Evolutionary conservation across 2,797 vertebrate species (phyloP).

Genomic region (Poeciliopsis presidionis): DNA sequence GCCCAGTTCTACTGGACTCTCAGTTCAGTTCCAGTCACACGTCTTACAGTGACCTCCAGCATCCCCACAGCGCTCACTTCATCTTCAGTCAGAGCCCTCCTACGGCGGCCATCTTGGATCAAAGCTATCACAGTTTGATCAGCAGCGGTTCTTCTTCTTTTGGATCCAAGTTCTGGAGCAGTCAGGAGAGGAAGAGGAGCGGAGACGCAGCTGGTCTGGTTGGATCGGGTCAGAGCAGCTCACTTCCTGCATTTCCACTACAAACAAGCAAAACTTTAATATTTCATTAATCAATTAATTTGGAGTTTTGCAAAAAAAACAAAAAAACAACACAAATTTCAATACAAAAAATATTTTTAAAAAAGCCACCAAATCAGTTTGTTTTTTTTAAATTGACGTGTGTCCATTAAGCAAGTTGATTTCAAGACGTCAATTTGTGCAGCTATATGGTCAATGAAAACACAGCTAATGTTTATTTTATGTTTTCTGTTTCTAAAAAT

Average conservation of each 20-base stretch:
- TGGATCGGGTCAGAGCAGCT: slow-evolving; percentile 41
- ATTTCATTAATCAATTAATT: too few relatives aligned
- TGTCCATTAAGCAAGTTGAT: too few relatives aligned
- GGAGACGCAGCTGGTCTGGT: slow-evolving; percentile 27
- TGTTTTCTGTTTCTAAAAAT: background rate
- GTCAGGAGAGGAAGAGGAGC: slow-evolving; percentile 75
- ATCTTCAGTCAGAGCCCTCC: slow-evolving; percentile 22
- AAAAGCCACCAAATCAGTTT: too few relatives aligned
- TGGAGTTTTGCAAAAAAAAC: too few relatives aligned
- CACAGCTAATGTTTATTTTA: background rate
- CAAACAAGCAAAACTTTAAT: too few relatives aligned
- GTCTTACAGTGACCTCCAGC: slow-evolving; percentile 14
- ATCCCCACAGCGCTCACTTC: background rate
- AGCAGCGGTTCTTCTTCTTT: slow-evolving; percentile 23
- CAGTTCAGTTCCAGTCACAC: slow-evolving; percentile 9
- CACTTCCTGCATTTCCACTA: too few relatives aligned
- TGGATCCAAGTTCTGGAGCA: slow-evolving; percentile 52
- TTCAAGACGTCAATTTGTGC: too few relatives aligned
- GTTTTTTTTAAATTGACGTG: too few relatives aligned
- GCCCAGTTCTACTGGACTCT: slow-evolving; percentile 34
- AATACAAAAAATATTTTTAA: too few relatives aligned
- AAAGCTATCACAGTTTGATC: background rate
- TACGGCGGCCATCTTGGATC: slow-evolving; percentile 21
- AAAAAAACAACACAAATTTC: too few relatives aligned
- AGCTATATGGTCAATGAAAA: too few relatives aligned